phyloP scores from a whole-genome alignment of 2,113 vertebrate species.

The Proteles cristata region DNA sequence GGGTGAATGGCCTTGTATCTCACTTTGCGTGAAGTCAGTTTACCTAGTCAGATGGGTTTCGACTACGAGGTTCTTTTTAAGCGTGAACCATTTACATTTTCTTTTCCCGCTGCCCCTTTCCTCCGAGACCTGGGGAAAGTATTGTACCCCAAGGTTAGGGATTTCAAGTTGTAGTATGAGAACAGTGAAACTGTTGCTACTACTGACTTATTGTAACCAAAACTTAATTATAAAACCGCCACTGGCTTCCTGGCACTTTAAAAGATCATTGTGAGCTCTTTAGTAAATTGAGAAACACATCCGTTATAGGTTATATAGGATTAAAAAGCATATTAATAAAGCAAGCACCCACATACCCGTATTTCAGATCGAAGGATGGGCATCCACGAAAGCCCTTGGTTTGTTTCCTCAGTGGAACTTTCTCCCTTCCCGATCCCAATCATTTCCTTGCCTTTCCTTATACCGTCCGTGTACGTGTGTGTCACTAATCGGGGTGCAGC shows the following conservation, averaged over 20 bases:
- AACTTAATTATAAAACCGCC: not conserved
- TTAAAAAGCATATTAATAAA: not conserved
- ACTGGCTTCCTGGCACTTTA: not conserved
- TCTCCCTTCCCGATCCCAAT: not conserved
- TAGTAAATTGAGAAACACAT: not conserved
- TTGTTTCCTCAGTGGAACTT: not conserved
- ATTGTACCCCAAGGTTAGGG: not conserved
- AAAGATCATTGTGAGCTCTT: not conserved
- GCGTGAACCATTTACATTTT: not conserved
- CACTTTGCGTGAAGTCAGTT: not conserved
- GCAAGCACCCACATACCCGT: not conserved
- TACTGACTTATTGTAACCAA: not conserved
- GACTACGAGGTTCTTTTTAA: not conserved
- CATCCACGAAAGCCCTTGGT: not conserved
- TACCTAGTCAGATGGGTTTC: not conserved
- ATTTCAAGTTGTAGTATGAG: not conserved
- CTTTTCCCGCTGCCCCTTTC: not conserved
- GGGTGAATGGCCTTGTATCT: not conserved
- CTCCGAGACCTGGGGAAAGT: not conserved
- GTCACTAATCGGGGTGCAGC: not conserved
- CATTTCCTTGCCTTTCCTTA: not conserved
- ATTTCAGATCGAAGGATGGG: not conserved
- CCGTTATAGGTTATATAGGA: not conserved
- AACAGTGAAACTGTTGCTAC: not conserved
- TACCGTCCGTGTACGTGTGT: not conserved